Base-by-base conservation (phyloP, 92 coral and sea anemone genomes). In the Anthopleura xanthogrammica region DNA sequence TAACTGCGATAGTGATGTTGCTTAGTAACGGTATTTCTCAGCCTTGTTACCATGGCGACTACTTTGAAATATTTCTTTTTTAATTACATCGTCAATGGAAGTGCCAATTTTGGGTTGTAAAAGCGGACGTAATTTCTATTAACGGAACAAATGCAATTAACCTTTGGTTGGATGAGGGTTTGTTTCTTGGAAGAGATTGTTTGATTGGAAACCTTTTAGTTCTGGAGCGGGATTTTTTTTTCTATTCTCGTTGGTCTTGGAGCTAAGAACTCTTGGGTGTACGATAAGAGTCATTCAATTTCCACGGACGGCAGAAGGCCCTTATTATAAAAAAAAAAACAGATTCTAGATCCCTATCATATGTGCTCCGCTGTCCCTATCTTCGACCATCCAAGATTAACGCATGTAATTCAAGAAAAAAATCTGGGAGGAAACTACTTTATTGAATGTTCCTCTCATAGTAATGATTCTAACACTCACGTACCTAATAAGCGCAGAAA, bases 91-190 rank as follows among this genome's bases (percentile, higher is more conserved):
- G 16, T 12, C 70, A 29, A 62, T 23, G 7, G 7, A 62, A 29
- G 74, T 68, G 74, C 29, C 74, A 68, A 68, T 11, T 68, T 12
- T 23, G 74, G 42, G 16, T 14, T 12, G 29, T 68, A 68, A 62
- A 62, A 5, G 74, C 74, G 74, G 74, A 68, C 74, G 74, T 68
- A 68, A 68, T 68, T 68, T 68, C 42, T n/a, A 43, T 68, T 1
- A 24, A 68, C 74, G 74, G 74, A 24, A 68, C 42, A 68, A 68
- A 68, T 13, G 29, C 74, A 68, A 68, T 68, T 68, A 64, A 68
- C 74, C 42, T 36, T 68, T 68, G 36, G 74, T 68, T 29, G 14
- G 14, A 68, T 42, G 74, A 23, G 43, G 74, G 24, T n/a, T 68
- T 12, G 6, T 24, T 68, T 36, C 74, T 23, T 4, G 39, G 14